phyloP scores from a whole-genome alignment of 2,113 vertebrate species.

The Podilymbus podiceps region DNA sequence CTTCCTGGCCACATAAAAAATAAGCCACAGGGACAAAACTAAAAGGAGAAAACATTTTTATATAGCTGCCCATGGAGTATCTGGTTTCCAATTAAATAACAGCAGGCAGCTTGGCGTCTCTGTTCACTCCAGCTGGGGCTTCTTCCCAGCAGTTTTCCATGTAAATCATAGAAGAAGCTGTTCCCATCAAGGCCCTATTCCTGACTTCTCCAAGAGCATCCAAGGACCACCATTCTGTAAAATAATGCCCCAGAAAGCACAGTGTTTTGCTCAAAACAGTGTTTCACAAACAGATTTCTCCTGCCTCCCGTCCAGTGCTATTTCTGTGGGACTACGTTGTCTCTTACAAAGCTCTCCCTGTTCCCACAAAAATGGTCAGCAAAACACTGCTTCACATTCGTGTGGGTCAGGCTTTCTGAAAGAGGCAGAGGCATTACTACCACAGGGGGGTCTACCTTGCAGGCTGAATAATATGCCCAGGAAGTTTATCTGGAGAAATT shows the following conservation, averaged over 20 bases:
- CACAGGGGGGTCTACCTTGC: background rate
- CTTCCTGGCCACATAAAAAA: background rate
- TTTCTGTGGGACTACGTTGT: background rate
- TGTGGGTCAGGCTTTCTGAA: background rate
- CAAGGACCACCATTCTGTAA: background rate
- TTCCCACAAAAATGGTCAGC: background rate
- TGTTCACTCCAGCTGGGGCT: background rate
- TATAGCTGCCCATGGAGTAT: background rate
- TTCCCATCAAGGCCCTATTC: background rate
- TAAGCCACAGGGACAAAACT: background rate
- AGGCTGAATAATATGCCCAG: background rate
- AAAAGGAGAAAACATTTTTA: background rate
- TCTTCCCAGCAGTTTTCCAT: background rate
- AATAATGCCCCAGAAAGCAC: rapidly evolving
- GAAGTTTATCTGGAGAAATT: background rate
- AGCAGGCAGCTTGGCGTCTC: background rate
- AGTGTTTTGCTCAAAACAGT: background rate
- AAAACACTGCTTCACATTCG: background rate
- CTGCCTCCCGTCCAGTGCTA: background rate
- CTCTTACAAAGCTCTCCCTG: background rate
- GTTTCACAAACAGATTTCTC: background rate
- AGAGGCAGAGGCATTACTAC: background rate
- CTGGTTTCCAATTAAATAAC: background rate
- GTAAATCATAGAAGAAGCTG: background rate
- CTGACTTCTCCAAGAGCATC: background rate